Evolutionary conservation across 2,797 vertebrate genomes (phyloP).

Genomic region (Spheniscus humboldti): DNA sequence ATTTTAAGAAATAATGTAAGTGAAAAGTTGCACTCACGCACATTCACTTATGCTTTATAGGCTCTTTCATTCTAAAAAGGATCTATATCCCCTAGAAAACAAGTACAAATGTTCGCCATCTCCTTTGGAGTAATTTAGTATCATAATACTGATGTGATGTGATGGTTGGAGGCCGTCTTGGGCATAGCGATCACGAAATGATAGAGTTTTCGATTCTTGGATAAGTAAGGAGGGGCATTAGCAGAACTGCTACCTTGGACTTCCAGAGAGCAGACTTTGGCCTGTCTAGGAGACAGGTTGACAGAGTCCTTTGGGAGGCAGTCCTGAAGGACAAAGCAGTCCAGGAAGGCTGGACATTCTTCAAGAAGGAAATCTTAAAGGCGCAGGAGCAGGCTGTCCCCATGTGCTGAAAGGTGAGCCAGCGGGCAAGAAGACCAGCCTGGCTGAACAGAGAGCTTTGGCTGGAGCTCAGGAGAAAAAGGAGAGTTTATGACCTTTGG

Average conservation of each 20-base stretch:
- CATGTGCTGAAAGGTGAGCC: too few species aligned
- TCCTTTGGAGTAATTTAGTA: neutral
- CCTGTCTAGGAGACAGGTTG: neutral
- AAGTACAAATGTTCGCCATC: neutral
- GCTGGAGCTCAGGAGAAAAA: neutral
- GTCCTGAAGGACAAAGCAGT: neutral
- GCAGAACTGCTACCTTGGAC: neutral
- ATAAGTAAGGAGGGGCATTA: neutral
- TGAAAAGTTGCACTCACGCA: neutral
- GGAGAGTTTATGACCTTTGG: too few species aligned
- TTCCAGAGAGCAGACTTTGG: neutral
- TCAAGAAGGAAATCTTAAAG: neutral
- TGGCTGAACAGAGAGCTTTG: neutral
- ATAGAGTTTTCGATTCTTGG: neutral
- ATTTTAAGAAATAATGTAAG: neutral
- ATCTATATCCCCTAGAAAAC: neutral
- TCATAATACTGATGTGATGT: neutral
- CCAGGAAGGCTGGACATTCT: neutral
- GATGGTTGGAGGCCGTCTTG: neutral
- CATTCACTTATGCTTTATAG: neutral
- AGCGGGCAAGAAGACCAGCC: too few species aligned
- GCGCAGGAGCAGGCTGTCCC: neutral
- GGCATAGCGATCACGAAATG: neutral
- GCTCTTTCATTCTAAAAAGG: neutral
- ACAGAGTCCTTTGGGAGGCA: neutral